phyloP scores from a whole-genome alignment of 2,797 vertebrate species.

The Moxostoma hubbsi region DNA sequence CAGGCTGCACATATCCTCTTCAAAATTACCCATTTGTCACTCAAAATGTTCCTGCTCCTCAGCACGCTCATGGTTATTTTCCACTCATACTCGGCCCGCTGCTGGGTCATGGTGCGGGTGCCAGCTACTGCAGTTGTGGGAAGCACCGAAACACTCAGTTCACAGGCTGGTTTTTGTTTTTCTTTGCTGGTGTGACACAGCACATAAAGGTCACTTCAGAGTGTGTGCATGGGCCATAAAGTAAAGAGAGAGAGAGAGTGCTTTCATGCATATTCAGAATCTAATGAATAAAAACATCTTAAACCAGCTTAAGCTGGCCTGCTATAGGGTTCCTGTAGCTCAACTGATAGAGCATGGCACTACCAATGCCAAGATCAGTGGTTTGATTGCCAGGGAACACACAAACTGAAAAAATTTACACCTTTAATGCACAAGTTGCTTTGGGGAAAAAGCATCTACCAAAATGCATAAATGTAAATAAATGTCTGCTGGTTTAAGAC shows the following conservation, averaged over 20 bases:
- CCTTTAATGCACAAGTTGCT: too few relatives aligned
- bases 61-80: constrained; percentile 23
- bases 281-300: constrained; percentile 10
- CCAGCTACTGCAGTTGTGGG: constrained; percentile 50
- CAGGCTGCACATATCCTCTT: neutral
- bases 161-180: constrained; percentile 57
- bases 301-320: too few relatives aligned
- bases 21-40: constrained; percentile 33
- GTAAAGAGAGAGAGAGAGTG: constrained; percentile 24
- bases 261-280: constrained; percentile 24
- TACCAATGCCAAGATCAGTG: too few relatives aligned
- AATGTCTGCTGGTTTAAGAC: too few relatives aligned
- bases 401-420: too few relatives aligned
- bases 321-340: too few relatives aligned
- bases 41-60: constrained; percentile 7
- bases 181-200: constrained; percentile 29
- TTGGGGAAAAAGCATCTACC: too few relatives aligned
- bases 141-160: constrained; percentile 45
- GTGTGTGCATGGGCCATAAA: constrained; percentile 44
- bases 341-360: too few relatives aligned
- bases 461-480: too few relatives aligned
- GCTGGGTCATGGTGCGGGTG: constrained; percentile 38
- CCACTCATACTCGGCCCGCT: constrained; percentile 24
- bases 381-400: too few relatives aligned
- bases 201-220: constrained; percentile 50